Evolutionary conservation across 1,140 invertebrate genomes (phyloP).

Genomic region (Cyphomyrmex costatus): DNA sequence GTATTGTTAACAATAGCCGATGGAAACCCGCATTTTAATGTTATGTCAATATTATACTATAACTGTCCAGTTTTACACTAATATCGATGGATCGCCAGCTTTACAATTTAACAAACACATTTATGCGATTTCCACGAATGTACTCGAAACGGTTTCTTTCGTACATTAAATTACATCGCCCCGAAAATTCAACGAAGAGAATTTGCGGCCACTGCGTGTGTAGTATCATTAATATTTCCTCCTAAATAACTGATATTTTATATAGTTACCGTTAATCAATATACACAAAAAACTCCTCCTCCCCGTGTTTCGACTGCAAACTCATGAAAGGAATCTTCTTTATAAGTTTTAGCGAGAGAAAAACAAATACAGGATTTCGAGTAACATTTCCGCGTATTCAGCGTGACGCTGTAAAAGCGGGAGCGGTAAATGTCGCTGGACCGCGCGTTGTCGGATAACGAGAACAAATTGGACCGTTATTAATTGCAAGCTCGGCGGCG

Average conservation of each 20-base stretch:
- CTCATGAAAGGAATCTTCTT: neutral
- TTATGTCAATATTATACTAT: conserved; percentile 56
- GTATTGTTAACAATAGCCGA: conserved; percentile 59
- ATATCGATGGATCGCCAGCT: conserved; percentile 22
- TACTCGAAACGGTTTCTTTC: conserved; percentile 19
- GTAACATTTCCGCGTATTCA: conserved; percentile 55
- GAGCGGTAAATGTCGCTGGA: conserved; percentile 62
- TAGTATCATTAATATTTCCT: neutral
- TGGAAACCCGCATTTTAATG: conserved; percentile 57
- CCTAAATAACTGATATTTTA: neutral
- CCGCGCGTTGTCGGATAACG: conserved; percentile 66
- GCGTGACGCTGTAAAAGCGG: conserved; percentile 37
- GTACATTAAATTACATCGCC: conserved; percentile 17
- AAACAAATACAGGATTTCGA: conserved; percentile 18
- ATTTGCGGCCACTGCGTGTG: neutral
- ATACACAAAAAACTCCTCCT: no score
- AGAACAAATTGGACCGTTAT: conserved; percentile 79
- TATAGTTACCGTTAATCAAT: neutral
- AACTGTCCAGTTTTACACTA: conserved; percentile 3
- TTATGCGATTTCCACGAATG: neutral
- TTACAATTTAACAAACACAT: conserved; percentile 30
- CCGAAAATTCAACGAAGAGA: conserved; percentile 7
- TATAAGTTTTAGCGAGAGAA: neutral
- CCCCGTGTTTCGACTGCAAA: neutral
- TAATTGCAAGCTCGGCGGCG: conserved; percentile 71